Base-by-base conservation (phyloP, 2,888 invertebrate genomes). In the Lepidocyrtinus sp. region DNA sequence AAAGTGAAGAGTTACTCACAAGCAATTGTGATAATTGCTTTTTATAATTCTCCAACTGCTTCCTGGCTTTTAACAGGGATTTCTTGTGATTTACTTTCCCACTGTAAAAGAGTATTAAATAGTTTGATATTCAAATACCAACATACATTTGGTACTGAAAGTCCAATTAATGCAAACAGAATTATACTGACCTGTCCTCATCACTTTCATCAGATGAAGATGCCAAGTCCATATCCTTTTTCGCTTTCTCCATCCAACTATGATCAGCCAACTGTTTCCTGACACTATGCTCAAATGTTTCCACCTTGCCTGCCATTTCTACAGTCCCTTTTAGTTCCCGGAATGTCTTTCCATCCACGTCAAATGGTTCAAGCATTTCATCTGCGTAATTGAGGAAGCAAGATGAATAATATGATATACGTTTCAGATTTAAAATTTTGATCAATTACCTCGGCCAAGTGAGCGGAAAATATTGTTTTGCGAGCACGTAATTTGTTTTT, bases 231-330 rank as follows among this genome's bases (percentile, higher is more conserved):
- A 97, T 95, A 85, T 97, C 96, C 83, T 93, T 91, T 0, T 96
- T 96, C 0, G 94, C 94, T 88, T 94, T 94, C 86, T 94, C 92
- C 87, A 95, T 90, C 98, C 98, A 99, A 22, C 94, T 94, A 83
- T 91, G 91, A 86, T 95, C 92, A 9, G 92, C 91, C 86, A 92
- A 92, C 0, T 91, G 89, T 75, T 93, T 91, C 25, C 92, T 90
- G 87, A 90, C 91, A 87, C 94, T 90, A 88, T 96, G 93, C 76
- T 90, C 90, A 71, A 95, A 88, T 64, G 91, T 91, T 88, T 98
- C 98, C 50, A 98, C 90, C 85, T 94, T 92, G 0, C 94, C 90
- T 0, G 97, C 97, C 36, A 94, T 87, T 85, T 91, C 90, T 0
- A 98, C 94, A 73, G 95, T 90, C 81, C 93, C 91, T 86, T 93